A percentile compares a stretch with the other conserved stretches of the same genome.
phyloP scores from a whole-genome alignment of 1,140 invertebrate species.

The Acromyrmex heyeri region DNA sequence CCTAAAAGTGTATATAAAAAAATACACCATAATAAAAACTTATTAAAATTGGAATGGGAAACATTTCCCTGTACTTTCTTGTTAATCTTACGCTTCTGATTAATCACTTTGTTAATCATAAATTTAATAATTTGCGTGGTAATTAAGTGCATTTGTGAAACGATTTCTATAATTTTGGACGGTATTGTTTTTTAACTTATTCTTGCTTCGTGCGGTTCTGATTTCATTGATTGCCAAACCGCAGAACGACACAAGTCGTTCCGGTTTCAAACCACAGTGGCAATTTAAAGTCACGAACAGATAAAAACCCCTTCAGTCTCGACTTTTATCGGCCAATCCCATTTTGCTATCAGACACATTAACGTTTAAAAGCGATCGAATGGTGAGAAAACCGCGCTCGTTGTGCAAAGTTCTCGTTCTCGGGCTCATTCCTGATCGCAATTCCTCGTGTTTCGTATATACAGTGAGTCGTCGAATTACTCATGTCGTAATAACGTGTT shows the following conservation, averaged over 20 bases:
- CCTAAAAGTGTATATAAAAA: too few species aligned
- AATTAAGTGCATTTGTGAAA: background rate
- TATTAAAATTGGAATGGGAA: too few species aligned
- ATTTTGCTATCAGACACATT: background rate
- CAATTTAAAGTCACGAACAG: background rate
- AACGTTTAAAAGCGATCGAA: background rate
- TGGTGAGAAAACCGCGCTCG: background rate
- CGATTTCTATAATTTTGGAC: background rate
- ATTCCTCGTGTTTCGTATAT: background rate
- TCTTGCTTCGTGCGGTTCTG: background rate
- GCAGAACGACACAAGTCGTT: background rate
- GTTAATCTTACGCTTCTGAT: too few species aligned
- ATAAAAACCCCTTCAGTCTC: background rate
- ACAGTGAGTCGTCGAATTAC: background rate
- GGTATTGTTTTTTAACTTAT: background rate
- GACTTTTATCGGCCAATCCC: background rate
- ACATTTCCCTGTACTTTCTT: too few species aligned
- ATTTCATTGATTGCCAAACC: conserved; percentile 2
- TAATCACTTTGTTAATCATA: too few species aligned
- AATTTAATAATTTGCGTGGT: background rate
- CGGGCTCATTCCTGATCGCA: background rate
- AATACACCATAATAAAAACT: too few species aligned
- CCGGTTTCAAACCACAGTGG: background rate
- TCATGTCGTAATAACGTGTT: background rate
- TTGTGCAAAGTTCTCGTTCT: background rate